phyloP scores from a whole-genome alignment of 2,888 invertebrate species.

The Dione vanillae region DNA sequence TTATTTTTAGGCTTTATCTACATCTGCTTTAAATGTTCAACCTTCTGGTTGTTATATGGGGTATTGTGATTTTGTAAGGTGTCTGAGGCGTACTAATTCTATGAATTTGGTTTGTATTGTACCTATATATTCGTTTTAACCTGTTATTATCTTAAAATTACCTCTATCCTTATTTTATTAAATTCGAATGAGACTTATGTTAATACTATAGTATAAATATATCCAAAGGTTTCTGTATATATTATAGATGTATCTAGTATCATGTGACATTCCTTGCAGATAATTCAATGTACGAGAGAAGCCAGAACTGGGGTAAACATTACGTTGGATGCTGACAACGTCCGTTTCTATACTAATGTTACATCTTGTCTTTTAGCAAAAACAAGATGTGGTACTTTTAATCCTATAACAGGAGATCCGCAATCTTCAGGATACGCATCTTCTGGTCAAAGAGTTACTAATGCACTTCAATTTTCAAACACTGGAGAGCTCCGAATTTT shows the following conservation, averaged over 20 bases:
- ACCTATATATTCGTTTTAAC: background rate
- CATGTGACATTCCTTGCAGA: constrained; percentile 57
- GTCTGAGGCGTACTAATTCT: constrained; percentile 83
- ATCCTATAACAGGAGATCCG: constrained; percentile 87
- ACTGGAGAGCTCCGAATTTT: constrained; percentile 82
- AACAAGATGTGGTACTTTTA: constrained; percentile 85
- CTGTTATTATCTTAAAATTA: too few relatives aligned
- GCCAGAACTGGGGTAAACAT: constrained; percentile 79
- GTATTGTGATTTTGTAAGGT: constrained; percentile 86
- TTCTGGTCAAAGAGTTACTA: constrained; percentile 71
- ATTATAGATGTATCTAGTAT: background rate
- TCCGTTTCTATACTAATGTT: constrained; percentile 85
- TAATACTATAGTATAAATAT: too few relatives aligned
- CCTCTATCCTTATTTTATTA: too few relatives aligned
- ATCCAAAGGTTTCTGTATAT: too few relatives aligned
- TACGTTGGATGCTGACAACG: constrained; percentile 76
- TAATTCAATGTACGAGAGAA: constrained; percentile 81
- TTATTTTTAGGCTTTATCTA: constrained; percentile 63
- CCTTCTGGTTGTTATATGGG: constrained; percentile 83
- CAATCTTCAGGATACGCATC: constrained; percentile 80
- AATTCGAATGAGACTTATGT: too few relatives aligned
- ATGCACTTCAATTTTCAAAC: constrained; percentile 83
- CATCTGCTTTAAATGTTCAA: constrained; percentile 76
- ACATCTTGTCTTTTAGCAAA: constrained; percentile 87
- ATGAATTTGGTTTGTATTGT: constrained; percentile 77